A percentile compares a stretch with the other conserved stretches of the same genome.
Conservation (phyloP, 2,113 vertebrate genomes). For the Hemichromis elongatus region DNA sequence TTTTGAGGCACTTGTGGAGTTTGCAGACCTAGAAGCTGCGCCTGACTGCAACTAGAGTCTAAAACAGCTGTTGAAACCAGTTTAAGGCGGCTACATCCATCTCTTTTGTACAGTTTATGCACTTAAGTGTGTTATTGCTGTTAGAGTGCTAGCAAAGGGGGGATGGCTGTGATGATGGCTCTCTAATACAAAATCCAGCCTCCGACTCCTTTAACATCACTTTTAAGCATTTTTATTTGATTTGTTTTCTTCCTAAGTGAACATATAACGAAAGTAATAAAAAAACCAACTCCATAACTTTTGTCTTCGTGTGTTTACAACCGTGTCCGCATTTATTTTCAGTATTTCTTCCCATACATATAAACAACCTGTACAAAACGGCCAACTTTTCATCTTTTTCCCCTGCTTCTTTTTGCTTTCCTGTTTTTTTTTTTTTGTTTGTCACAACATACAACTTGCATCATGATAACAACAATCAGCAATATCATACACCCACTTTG, state of each 20-base stretch:
- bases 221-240: neutral
- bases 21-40: neutral
- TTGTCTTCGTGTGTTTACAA: conserved; percentile 24
- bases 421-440: conserved; percentile 69
- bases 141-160: neutral
- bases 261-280: neutral
- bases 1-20: neutral
- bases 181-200: neutral
- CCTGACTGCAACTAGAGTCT: accelerated
- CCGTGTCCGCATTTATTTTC: conserved; percentile 79
- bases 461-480: conserved; percentile 81
- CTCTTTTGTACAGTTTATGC: neutral
- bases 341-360: conserved; percentile 82
- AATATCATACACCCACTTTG: conserved; percentile 81
- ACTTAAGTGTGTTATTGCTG: neutral
- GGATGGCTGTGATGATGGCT: neutral
- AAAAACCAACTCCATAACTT: neutral
- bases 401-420: conserved; percentile 57
- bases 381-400: conserved; percentile 71
- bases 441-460: conserved; percentile 72
- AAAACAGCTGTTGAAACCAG: neutral
- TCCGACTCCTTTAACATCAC: neutral
- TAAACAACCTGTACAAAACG: conserved; percentile 89
- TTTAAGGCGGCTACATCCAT: neutral
- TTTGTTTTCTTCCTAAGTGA: neutral